Conservation (phyloP, 2,797 vertebrate genomes). For the Cetoscarus ocellatus region DNA sequence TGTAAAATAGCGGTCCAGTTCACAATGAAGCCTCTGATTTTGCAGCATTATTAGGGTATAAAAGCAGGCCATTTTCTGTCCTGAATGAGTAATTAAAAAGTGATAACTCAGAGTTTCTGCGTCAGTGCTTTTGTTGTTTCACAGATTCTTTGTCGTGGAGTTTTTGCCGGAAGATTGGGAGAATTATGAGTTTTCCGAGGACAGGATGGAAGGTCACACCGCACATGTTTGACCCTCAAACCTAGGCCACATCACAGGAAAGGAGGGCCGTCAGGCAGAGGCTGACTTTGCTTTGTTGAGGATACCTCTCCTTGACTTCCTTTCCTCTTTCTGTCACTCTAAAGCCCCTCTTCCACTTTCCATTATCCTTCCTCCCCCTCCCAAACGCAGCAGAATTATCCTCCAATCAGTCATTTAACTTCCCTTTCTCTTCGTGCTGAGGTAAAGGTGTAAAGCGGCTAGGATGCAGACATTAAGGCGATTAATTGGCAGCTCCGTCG, state of each 20-base stretch:
- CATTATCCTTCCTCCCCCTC: background rate
- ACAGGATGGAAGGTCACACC: constrained; percentile 74
- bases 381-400: constrained; percentile 34
- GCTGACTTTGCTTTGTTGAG: constrained; percentile 10
- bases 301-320: background rate
- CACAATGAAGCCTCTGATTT: constrained; percentile 48
- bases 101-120: constrained; percentile 60
- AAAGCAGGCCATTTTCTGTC: constrained; percentile 30
- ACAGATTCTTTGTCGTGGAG: constrained; percentile 9
- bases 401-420: constrained; percentile 62
- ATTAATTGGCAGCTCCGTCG: constrained; percentile 79
- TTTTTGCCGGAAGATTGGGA: background rate
- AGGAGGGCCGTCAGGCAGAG: constrained; percentile 38
- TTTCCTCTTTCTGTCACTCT: constrained; percentile 3
- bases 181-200: constrained; percentile 25
- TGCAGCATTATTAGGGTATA: constrained; percentile 55
- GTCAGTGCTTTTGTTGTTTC: constrained; percentile 38
- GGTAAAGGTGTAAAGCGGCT: constrained; percentile 67
- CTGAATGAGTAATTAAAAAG: constrained; percentile 66
- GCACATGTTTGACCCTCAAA: constrained; percentile 77
- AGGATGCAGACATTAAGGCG: constrained; percentile 76
- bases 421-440: constrained; percentile 42
- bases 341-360: constrained; percentile 16
- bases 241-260: constrained; percentile 69
- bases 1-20: constrained; percentile 35